Base-by-base conservation (phyloP, 2,888 invertebrate genomes). In the Ernsta delagoae region DNA sequence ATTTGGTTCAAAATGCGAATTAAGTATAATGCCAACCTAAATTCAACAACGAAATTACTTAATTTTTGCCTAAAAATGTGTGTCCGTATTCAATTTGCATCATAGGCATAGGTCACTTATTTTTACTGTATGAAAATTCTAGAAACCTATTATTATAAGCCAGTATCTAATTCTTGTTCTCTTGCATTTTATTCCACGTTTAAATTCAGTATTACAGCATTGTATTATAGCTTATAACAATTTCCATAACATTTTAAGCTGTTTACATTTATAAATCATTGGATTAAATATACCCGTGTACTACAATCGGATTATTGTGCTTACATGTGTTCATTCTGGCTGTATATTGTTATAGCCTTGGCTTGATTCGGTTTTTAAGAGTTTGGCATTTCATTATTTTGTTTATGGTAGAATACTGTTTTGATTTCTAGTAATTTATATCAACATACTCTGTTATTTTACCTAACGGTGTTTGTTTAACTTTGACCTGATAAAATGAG, bases 241-340 rank as follows among this genome's bases (percentile, higher is more conserved):
- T 56, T 59, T 59, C 59, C 53, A 54, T 67, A 67, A 61, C 61
- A 67, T 12, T 56, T 12, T 67, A 67, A 67, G 61, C 45, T 61
- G 67, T 75, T 69, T 60, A 64, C 71, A 53, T 24, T 66, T 69
- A 74, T 74, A 69, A 69, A 59, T 69, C 63, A 63, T 59, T 7
- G 39, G 62, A 68, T 68, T 31, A 31, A 31, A 5, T 39, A 39
- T 39, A 39, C 4, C 7, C 39, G 39, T 39, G 39, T 48, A 69
- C 12, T 59, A 69, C 50, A 69, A 69, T 62, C 57, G 39, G 48
- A 48, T 62, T 57, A n/a, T 62, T 56, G 31, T 48, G 36, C 16
- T 57, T 9, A 48, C 3, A 50, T 63, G 59, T 63, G 63, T 69
- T 50, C 45, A 61, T 61, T 63, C n/a, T 59, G 41, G 53, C 48